A percentile compares a stretch with the other conserved stretches of the same genome.
Evolutionary conservation across 2,888 invertebrate genomes (phyloP).

Genomic region (Aphodius granarius): DNA sequence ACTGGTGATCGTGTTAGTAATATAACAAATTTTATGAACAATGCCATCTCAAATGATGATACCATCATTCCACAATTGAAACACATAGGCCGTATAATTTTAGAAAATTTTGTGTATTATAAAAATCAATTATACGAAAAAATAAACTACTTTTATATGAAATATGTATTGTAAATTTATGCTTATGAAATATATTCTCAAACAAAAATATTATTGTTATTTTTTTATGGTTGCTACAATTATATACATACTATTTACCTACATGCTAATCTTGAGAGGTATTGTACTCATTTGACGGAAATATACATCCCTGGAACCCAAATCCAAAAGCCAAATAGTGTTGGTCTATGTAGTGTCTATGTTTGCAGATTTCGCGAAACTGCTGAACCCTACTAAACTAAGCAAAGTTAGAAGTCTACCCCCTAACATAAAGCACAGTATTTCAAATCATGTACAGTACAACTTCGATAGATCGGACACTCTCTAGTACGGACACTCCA

Average conservation of each 20-base stretch:
- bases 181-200: not conserved
- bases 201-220: not conserved
- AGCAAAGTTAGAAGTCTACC: too few species aligned
- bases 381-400: too few species aligned
- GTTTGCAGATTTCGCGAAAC: too few species aligned
- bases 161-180: not conserved
- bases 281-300: not conserved
- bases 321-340: too few species aligned
- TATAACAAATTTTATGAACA: not conserved
- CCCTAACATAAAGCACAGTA: too few species aligned
- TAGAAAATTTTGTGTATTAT: slow-evolving; percentile 7
- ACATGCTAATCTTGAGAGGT: not conserved
- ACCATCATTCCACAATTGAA: not conserved
- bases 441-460: too few species aligned
- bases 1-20: slow-evolving; percentile 5
- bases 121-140: slow-evolving; percentile 6
- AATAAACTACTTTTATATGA: slow-evolving; percentile 9
- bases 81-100: not conserved
- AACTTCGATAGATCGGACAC: too few species aligned
- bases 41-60: not conserved
- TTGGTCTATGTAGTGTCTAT: too few species aligned
- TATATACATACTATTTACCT: not conserved
- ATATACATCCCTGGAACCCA: too few species aligned
- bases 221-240: not conserved
- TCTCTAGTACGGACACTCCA: too few species aligned